These are phyloP conservation scores for Pseudorectes ferrugineus DNA, from an alignment of 2,113 vertebrate genomes.

Conservation along the genomic window DNA sequence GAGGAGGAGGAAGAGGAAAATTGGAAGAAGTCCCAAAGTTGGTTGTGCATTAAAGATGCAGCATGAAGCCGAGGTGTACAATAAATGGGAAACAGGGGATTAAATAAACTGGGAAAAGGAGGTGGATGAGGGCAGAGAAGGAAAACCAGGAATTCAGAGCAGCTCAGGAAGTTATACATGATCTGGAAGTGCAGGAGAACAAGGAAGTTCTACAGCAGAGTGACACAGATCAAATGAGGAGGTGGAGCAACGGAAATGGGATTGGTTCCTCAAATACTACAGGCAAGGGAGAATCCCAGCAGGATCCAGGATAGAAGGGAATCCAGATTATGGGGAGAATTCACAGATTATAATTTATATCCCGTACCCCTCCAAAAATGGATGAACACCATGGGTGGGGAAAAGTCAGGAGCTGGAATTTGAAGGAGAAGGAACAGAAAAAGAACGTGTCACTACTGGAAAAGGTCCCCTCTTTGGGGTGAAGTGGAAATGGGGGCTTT, in stretches of 20 bases:
- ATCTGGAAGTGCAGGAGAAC: not conserved
- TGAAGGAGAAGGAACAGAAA: not conserved
- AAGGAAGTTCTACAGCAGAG: not conserved
- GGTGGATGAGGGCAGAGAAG: not conserved
- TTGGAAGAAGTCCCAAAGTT: not conserved
- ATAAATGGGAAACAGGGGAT: not conserved
- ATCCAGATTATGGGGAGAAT: not conserved
- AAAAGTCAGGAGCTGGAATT: not conserved
- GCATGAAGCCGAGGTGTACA: not conserved
- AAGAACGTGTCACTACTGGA: accelerated
- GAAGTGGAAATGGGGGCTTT: not conserved
- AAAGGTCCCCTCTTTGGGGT: not conserved
- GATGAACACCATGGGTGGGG: accelerated
- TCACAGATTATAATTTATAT: not conserved
- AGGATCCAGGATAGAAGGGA: not conserved
- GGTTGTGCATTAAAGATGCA: not conserved
- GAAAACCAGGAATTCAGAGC: not conserved
- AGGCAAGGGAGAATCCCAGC: not conserved
- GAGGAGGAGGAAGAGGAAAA: not conserved
- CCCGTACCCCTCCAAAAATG: not conserved
- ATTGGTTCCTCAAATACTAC: not conserved
- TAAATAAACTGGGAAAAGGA: not conserved
- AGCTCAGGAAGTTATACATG: not conserved
- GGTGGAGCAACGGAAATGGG: not conserved
- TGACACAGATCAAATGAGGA: not conserved